Conservation (phyloP, 2,797 vertebrate species). For the Hydrophis major region DNA sequence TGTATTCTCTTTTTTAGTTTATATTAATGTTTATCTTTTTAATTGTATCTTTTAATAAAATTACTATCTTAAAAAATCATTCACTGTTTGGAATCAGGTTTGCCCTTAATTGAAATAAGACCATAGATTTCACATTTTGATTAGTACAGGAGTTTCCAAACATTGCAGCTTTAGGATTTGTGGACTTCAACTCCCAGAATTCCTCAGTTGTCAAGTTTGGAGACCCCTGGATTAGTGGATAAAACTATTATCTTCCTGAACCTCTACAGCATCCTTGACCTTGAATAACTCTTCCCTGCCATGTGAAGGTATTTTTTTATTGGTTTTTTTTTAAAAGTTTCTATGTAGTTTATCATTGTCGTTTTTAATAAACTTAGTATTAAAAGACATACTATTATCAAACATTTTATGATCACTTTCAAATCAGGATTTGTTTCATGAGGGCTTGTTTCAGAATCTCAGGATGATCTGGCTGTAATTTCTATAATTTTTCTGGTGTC, state of each 20-base stretch:
- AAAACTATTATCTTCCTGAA: background rate
- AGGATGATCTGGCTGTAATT: background rate
- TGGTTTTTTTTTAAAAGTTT: background rate
- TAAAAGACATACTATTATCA: background rate
- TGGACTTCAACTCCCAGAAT: background rate
- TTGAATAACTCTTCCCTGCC: background rate
- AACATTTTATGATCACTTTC: background rate
- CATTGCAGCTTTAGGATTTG: background rate
- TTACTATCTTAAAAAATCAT: background rate
- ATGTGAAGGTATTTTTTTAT: background rate
- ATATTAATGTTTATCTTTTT: background rate
- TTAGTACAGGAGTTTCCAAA: background rate
- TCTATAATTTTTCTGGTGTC: background rate
- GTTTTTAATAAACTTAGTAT: background rate
- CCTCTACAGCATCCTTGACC: background rate
- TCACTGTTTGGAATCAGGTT: background rate
- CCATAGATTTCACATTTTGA: background rate
- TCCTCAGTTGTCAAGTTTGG: background rate
- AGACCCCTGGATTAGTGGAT: background rate
- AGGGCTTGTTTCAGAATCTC: background rate
- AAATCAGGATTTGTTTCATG: background rate
- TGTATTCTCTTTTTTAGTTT: background rate
- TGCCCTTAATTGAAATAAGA: background rate
- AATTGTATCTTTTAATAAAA: background rate
- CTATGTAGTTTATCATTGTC: background rate